Base-by-base conservation (phyloP, 2,797 vertebrate species). In the Sebastes glaucus region DNA sequence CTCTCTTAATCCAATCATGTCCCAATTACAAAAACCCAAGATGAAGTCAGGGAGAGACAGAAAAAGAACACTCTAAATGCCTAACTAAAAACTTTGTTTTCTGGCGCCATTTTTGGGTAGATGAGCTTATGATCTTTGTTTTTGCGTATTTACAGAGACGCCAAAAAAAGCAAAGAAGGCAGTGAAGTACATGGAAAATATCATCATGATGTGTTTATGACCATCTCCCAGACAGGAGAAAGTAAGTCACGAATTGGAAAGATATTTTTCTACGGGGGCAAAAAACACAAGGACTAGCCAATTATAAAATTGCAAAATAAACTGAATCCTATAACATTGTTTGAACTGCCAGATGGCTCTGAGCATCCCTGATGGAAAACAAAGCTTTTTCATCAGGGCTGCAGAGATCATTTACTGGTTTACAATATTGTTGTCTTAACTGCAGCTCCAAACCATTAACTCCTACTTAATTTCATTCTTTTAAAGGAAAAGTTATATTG, bases 1-100 rank as follows among this genome's bases (percentile, higher is more conserved):
- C 92, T 90, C 78, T 74, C 82, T 83, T 91, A 93, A 94, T 93
- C 90, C 89, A 91, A 92, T 93, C 87, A 89, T 88, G 92, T 77
- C 87, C 88, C 86, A 91, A 87, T 94, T 92, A 90, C 82, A 83
- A 91, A 93, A 93, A 69, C 18, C 77, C 16, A 67, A 83, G 81
- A 89, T 82, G 83, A 91, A 89, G 84, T 87, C 76, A 77, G 71
- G 55, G 71, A 83, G 68, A 80, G 61, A 88, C 68, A 78, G 71
- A 84, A 76, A 56, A 74, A 32, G 32, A 65, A 71, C 57, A 67
- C 49, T 81, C 35, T 23, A 76, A 87, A 83, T 82, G 69, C 63
- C 16, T 20, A 49, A 49, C 46, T 49, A 49, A 49, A 79, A 79
- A 85, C 77, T 55, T 55, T 2, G 79, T 71, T 71, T 73, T 81